These are phyloP conservation scores for Hyphantria cunea DNA, from an alignment of 1,140 invertebrate genomes.

Conservation along the genomic window DNA sequence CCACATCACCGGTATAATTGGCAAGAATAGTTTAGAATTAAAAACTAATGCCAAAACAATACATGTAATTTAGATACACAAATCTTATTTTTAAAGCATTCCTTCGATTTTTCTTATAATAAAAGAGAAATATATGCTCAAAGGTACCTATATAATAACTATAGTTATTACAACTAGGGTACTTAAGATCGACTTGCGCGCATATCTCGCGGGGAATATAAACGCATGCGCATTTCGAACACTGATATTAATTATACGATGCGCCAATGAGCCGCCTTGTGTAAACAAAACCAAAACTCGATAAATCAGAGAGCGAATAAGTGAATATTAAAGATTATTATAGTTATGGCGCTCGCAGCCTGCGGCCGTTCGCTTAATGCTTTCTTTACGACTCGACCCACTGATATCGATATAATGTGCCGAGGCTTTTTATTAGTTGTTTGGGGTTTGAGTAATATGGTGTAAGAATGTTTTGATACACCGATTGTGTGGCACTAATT, in stretches of 20 bases:
- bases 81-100: no score
- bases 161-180: background rate
- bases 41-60: no score
- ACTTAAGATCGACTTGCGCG: slow-evolving; percentile 14
- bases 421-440: background rate
- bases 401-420: background rate
- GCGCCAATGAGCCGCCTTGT: slow-evolving; percentile 34
- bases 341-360: background rate
- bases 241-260: slow-evolving; percentile 48
- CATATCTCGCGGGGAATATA: slow-evolving; percentile 21
- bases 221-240: slow-evolving; percentile 7
- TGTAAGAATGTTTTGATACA: no score
- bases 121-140: background rate
- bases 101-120: background rate
- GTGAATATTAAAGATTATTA: slow-evolving; percentile 5
- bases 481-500: no score
- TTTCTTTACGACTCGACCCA: background rate
- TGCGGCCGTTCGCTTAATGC: background rate
- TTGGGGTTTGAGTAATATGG: background rate
- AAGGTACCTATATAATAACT: no score
- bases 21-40: no score
- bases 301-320: slow-evolving; percentile 24
- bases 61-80: no score
- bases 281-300: slow-evolving; percentile 44
- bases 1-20: no score